Evolutionary conservation across 2,113 vertebrate genomes (phyloP).

Genomic region (Pteropus alecto): DNA sequence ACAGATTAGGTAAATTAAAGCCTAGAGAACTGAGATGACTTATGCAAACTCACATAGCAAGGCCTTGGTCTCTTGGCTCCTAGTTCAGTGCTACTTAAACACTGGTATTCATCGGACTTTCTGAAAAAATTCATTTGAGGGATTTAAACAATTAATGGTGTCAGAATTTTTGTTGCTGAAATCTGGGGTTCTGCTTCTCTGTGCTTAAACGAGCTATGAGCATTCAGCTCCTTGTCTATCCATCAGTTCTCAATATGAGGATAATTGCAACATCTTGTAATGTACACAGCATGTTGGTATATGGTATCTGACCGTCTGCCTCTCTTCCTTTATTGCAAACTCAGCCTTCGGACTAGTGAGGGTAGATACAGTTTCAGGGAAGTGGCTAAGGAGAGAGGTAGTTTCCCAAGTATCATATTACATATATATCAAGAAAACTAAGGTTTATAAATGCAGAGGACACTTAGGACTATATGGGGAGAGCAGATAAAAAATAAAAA

Average conservation of each 20-base stretch:
- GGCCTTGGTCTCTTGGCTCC: neutral
- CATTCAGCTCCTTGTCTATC: neutral
- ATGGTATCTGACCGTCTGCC: neutral
- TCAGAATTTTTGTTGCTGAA: neutral
- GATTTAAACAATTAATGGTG: neutral
- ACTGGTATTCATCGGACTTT: neutral
- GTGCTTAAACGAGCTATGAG: neutral
- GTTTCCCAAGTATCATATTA: slow-evolving; percentile 6
- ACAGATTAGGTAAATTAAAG: neutral
- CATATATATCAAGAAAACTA: neutral
- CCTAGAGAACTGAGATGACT: neutral
- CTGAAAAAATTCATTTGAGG: neutral
- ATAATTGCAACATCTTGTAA: neutral
- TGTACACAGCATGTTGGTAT: neutral
- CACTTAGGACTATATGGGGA: neutral
- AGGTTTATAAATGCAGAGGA: neutral
- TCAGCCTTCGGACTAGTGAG: slow-evolving; percentile 55
- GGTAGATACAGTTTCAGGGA: slow-evolving; percentile 18
- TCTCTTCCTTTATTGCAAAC: slow-evolving; percentile 49
- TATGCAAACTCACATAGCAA: neutral
- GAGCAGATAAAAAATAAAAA: neutral
- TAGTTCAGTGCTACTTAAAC: neutral
- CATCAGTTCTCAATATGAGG: neutral
- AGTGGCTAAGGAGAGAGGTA: neutral
- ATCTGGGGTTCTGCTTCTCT: neutral